Evolutionary conservation across 2,888 invertebrate genomes (phyloP).

Genomic region (Drosophila gaucha): DNA sequence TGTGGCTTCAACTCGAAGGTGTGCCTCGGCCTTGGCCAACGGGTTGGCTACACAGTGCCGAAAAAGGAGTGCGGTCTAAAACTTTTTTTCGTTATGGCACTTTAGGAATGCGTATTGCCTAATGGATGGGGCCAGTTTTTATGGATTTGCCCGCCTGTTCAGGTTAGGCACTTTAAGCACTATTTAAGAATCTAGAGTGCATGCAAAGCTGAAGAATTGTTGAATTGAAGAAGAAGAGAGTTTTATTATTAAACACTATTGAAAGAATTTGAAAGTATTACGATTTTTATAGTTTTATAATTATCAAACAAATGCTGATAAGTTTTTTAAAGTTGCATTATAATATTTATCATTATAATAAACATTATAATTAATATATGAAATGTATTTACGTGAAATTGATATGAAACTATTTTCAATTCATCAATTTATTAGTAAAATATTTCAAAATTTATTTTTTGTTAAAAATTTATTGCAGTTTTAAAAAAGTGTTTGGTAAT

Average conservation of each 20-base stretch:
- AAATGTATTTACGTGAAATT: no score
- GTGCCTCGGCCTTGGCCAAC: slow-evolving; percentile 35
- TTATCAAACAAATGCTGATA: background rate
- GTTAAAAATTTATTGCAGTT: no score
- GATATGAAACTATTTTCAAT: no score
- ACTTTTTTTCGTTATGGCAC: slow-evolving; percentile 60
- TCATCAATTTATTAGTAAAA: no score
- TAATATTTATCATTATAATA: no score
- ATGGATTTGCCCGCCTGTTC: slow-evolving; percentile 59
- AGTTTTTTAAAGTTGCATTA: no score
- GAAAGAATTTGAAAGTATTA: no score
- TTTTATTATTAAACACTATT: no score
- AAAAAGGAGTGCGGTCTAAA: slow-evolving; percentile 60
- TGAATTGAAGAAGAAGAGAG: background rate
- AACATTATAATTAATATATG: no score
- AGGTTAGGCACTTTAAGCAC: slow-evolving; percentile 21
- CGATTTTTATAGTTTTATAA: no score
- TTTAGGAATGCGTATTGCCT: slow-evolving; percentile 51
- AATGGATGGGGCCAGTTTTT: slow-evolving; percentile 62
- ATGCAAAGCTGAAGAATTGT: slow-evolving; percentile 21
- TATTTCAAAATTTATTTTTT: no score
- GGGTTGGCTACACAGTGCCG: slow-evolving; percentile 66
- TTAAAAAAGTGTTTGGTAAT: no score
- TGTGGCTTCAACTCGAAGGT: slow-evolving; percentile 62
- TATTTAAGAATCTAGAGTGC: slow-evolving; percentile 19